phyloP scores from a whole-genome alignment of 2,888 invertebrate species.

The Chrysomela aeneicollis region DNA sequence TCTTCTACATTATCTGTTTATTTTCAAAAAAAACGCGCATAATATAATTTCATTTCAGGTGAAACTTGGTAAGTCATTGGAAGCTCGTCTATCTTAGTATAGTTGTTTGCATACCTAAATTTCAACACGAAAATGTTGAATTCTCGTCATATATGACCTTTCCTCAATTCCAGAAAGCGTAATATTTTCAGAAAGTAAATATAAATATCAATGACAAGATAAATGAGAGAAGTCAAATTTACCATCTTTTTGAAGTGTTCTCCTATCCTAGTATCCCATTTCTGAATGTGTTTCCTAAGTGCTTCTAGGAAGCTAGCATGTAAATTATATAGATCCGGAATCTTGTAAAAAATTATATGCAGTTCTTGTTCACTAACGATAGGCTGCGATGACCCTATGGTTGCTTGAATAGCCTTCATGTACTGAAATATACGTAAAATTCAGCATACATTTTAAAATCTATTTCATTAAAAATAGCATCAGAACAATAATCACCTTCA shows the following conservation, averaged over 20 bases:
- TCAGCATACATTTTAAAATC: not conserved
- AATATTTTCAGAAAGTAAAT: no score
- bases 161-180: no score
- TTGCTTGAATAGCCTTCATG: slow-evolving; percentile 90
- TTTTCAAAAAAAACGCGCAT: no score
- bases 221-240: no score
- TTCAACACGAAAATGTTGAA: no score
- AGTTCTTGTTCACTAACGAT: slow-evolving; percentile 90
- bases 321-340: slow-evolving; percentile 83
- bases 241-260: slow-evolving; percentile 87
- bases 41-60: no score
- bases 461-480: not conserved
- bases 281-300: slow-evolving; percentile 72
- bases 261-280: slow-evolving; percentile 83
- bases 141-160: no score
- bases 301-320: slow-evolving; percentile 86
- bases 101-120: no score
- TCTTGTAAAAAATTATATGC: slow-evolving; percentile 91
- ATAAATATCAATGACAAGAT: no score
- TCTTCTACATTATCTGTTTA: no score
- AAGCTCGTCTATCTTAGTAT: no score
- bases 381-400: slow-evolving; percentile 86
- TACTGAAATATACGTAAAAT: slow-evolving; percentile 69
- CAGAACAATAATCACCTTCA: slow-evolving; percentile 70
- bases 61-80: no score